Evolutionary conservation across 2,113 vertebrate genomes (phyloP), one percentile per base, ranked within the genome.

Genomic region (Pseudopodoces humilis): DNA sequence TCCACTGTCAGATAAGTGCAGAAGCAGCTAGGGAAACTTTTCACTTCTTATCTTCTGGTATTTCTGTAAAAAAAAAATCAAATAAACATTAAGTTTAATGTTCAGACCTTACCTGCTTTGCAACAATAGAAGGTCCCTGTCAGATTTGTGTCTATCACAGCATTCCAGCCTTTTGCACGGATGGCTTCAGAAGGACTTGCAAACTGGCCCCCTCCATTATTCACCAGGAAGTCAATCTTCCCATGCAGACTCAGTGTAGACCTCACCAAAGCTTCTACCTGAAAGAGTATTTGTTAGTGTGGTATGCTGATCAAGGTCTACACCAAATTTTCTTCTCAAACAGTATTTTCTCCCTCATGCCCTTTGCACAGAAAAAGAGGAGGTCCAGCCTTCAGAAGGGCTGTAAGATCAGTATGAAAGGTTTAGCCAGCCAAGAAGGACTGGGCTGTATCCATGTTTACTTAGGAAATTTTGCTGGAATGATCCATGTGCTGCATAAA

Each of bases 201-300:
- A 72, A 99, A 99, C 93, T 99, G 99, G 8, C 99, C 99, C 16
- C 99, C 99, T 76, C 98, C 99, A 5, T 99, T 99, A 97, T 99
- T 99, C 50, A 99, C 98, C 92, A 99, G 95, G 83, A 98, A 99
- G 95, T 99, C 98, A 64, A 99, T 99, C 68, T 97, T 98, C 16
- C 92, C 98, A 13, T 98, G 96, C 56, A 92, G 83, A 88, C 96
- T 96, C 93, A 99, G 90, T 1, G 99, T 99, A 2, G 98, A 97
- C 19, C 98, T 98, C 70, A 99, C 92, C 74, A 99, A 96, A 77
- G 89, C 96, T 94, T 98, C 98, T 65, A 99, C 99, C 99, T 99
- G 95, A 81, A 95, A 92, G 15, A 84, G 6, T 30, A 59, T 33
- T 52, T 64, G 43, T 92, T 79, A 55, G 6, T 14, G 27, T 46